Conservation (phyloP, 1,140 invertebrate species). For the Dufourea novaeangliae region DNA sequence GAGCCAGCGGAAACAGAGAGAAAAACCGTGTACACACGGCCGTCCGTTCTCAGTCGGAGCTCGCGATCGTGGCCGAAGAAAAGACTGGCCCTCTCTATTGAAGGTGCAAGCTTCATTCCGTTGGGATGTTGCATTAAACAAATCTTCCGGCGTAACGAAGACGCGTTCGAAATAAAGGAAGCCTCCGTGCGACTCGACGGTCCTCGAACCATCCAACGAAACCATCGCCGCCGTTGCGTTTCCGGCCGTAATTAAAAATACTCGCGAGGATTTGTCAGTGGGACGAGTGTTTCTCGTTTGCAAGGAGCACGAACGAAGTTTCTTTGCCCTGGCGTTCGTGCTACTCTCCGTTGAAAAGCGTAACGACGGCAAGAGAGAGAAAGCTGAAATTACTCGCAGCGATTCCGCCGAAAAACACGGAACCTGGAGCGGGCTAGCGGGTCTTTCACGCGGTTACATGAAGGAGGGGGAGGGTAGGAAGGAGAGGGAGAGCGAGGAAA, state of each 20-base stretch:
- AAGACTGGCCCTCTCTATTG: slow-evolving; percentile 2
- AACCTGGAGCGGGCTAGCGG: neutral
- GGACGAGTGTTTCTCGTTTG: neutral
- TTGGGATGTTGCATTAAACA: slow-evolving; percentile 31
- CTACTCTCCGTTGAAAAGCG: slow-evolving; percentile 9
- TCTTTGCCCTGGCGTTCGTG: neutral
- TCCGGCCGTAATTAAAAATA: slow-evolving; percentile 43
- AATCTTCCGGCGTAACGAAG: slow-evolving; percentile 37
- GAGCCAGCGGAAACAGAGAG: no score
- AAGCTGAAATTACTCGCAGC: slow-evolving; percentile 28
- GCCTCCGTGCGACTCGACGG: slow-evolving; percentile 3
- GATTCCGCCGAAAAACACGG: slow-evolving; percentile 4
- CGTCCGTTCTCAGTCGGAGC: slow-evolving; percentile 11
- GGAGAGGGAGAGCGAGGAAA: neutral
- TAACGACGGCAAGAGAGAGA: slow-evolving; percentile 2
- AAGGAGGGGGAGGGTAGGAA: rapidly evolving
- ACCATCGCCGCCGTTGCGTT: neutral
- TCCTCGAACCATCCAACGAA: neutral
- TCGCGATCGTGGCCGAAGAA: slow-evolving; percentile 9
- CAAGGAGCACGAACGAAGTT: neutral
- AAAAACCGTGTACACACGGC: no score
- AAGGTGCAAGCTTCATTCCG: neutral
- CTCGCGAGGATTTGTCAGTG: slow-evolving; percentile 5
- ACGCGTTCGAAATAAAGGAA: slow-evolving; percentile 32
- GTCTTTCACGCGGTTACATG: neutral